phyloP scores from a whole-genome alignment of 2,113 vertebrate genomes.

The Nyctereutes procyonoides region DNA sequence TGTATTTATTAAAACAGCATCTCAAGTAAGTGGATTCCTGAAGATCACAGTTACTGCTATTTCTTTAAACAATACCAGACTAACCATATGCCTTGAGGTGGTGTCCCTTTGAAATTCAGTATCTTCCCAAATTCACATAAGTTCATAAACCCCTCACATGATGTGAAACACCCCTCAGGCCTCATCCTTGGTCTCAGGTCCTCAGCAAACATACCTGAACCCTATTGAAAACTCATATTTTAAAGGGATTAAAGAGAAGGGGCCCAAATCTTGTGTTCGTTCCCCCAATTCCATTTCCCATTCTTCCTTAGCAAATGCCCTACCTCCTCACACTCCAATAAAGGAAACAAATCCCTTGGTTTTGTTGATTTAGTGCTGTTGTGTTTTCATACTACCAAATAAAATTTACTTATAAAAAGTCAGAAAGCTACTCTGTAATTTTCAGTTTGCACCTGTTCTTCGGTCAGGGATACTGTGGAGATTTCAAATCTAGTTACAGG shows the following conservation, averaged over 20 bases:
- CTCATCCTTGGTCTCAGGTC: not conserved
- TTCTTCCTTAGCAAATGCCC: not conserved
- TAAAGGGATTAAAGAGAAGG: not conserved
- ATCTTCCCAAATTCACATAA: not conserved
- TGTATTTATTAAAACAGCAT: conserved; percentile 2
- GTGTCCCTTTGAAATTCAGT: not conserved
- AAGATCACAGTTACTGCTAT: not conserved
- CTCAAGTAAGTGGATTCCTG: not conserved
- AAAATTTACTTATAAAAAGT: conserved; percentile 2
- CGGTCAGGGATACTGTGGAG: not conserved
- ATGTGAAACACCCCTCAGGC: not conserved
- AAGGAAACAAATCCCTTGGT: conserved; percentile 14
- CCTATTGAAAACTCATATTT: not conserved
- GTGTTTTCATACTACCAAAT: conserved; percentile 59
- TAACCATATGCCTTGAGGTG: not conserved
- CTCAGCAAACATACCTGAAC: not conserved
- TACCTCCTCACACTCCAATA: not conserved
- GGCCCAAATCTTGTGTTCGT: not conserved
- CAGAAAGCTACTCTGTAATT: conserved; percentile 46
- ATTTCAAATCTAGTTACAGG: conserved; percentile 27
- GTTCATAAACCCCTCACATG: not conserved
- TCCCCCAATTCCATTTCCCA: not conserved
- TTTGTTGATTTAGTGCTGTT: not conserved
- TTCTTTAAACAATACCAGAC: not conserved
- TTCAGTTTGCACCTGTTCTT: conserved; percentile 52